These are phyloP conservation scores for Drepana falcataria DNA, from an alignment of 2,888 invertebrate genomes.

Conservation along the genomic window DNA sequence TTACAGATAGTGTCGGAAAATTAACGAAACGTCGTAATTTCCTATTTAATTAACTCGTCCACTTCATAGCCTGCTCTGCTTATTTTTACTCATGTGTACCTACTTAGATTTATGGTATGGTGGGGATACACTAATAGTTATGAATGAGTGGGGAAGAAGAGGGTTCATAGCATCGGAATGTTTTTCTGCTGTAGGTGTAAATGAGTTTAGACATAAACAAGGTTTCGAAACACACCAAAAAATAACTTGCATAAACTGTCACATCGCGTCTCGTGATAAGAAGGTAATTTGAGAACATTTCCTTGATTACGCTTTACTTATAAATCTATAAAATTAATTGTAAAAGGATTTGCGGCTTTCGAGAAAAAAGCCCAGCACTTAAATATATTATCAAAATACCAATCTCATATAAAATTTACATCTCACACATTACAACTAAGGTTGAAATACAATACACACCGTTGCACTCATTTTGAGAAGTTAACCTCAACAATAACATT, in stretches of 20 bases:
- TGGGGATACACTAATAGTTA: background rate
- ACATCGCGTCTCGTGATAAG: conserved; percentile 12
- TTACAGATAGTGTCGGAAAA: background rate
- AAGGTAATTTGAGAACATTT: conserved; percentile 5
- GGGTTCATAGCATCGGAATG: conserved; percentile 3
- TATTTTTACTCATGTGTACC: background rate
- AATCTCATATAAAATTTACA: conserved; percentile 49
- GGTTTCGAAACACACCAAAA: conserved; percentile 7
- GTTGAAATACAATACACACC: background rate
- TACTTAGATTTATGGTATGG: background rate
- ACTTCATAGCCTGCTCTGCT: background rate
- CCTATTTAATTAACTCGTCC: background rate
- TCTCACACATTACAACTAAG: conserved; percentile 2
- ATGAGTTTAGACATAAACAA: background rate
- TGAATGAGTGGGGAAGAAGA: background rate
- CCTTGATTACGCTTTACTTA: conserved; percentile 20
- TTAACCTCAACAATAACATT: background rate
- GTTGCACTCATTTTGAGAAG: background rate
- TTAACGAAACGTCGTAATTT: background rate
- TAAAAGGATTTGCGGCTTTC: conserved; percentile 43
- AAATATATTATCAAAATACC: conserved; percentile 37
- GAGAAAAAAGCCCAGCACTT: conserved; percentile 71
- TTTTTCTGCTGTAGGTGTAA: background rate
- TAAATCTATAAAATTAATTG: conserved; percentile 44
- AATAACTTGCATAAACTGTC: background rate